phyloP scores from a whole-genome alignment of 2,797 vertebrate species.

The Macropodus opercularis region DNA sequence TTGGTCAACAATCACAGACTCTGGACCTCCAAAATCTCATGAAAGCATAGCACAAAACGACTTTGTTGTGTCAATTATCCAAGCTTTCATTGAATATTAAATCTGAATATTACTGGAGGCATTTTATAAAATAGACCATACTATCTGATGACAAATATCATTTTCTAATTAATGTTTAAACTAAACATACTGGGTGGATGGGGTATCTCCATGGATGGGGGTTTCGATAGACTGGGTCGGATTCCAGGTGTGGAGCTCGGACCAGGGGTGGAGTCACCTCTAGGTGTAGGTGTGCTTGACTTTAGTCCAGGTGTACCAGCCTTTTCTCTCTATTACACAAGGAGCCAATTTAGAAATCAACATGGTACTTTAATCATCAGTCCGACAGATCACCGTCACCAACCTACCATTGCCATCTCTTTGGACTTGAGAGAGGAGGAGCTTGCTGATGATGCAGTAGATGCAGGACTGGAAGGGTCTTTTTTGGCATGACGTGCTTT shows the following conservation, averaged over 20 bases:
- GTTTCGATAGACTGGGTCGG: conserved; percentile 90
- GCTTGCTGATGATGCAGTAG: conserved; percentile 93
- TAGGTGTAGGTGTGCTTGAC: conserved; percentile 93
- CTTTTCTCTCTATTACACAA: conserved; percentile 89
- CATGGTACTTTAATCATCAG: neutral
- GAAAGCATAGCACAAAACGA: neutral
- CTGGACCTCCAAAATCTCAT: neutral
- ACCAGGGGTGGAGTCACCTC: conserved; percentile 92
- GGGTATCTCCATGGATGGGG: conserved; percentile 91
- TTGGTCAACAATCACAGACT: too few relatives aligned
- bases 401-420: conserved; percentile 89
- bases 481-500: conserved; percentile 91
- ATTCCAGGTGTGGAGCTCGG: conserved; percentile 90
- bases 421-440: conserved; percentile 95
- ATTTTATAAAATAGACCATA: neutral
- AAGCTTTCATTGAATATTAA: neutral
- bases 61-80: neutral
- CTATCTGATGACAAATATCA: neutral
- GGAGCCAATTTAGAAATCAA: conserved; percentile 11
- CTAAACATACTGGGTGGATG: conserved; percentile 88
- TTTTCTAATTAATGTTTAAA: neutral
- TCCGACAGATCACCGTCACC: neutral
- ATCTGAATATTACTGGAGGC: conserved; percentile 6
- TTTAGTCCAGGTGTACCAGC: conserved; percentile 93
- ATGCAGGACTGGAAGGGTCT: conserved; percentile 94